Evolutionary conservation across 1,140 invertebrate species (phyloP).

Genomic region (Camponotus floridanus): DNA sequence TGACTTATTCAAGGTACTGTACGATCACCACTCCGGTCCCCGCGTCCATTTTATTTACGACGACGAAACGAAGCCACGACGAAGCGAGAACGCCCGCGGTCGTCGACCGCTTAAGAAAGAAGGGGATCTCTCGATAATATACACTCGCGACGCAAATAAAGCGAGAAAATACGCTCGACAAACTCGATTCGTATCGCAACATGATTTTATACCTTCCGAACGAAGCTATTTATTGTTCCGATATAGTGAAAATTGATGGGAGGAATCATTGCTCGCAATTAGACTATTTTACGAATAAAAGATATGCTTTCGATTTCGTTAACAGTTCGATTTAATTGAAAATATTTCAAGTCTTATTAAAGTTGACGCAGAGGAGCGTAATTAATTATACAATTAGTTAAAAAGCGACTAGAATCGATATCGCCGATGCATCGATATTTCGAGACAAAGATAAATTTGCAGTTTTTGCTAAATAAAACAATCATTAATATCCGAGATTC

Average conservation of each 20-base stretch:
- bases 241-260: neutral
- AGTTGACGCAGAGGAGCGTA: conserved; percentile 22
- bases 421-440: conserved; percentile 15
- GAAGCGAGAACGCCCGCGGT: conserved; percentile 25
- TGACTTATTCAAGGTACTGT: conserved; percentile 73
- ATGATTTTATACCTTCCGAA: neutral
- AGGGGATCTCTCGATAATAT: conserved; percentile 45
- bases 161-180: conserved; percentile 24
- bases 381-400: conserved; percentile 34
- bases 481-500: neutral
- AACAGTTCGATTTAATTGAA: conserved; percentile 39
- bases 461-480: conserved; percentile 44
- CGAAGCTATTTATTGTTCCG: neutral
- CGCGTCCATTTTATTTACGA: conserved; percentile 71
- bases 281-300: conserved; percentile 10
- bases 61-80: conserved; percentile 13
- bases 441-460: conserved; percentile 28
- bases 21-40: conserved; percentile 58
- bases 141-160: conserved; percentile 2
- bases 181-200: conserved; percentile 21
- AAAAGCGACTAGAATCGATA: conserved; percentile 7
- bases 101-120: neutral
- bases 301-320: conserved; percentile 31
- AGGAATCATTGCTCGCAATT: conserved; percentile 27
- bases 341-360: conserved; percentile 42